Base-by-base conservation (phyloP, 2,797 vertebrate species). In the Myripristis murdjan region DNA sequence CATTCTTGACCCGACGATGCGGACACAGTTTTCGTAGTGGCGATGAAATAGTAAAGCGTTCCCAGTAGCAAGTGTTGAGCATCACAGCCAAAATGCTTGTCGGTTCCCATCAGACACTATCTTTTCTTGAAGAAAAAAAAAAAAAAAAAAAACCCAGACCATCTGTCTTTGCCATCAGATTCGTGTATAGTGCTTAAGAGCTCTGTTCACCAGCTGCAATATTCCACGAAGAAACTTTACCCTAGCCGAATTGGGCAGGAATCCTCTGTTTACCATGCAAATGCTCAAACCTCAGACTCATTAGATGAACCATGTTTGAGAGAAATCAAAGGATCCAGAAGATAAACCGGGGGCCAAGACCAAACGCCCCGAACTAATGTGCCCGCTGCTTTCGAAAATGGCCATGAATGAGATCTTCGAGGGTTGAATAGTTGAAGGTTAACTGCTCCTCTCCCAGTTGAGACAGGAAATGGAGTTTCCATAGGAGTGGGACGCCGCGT, bases 401-500 rank as follows among this genome's bases (percentile, higher is more conserved):
- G 43, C 63, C 55, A 15, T 14, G 26, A 55, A 49, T 3, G 2
- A 52, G 12, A 54, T 39, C 18, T 52, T 46, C 0, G 44, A 54
- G 28, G 64, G 57, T 53, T 16, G 62, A 70, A 48, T 37, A 47
- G 63, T 65, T 71, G 2, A 70, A 55, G 33, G 58, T 39, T n/a
- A 56, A 55, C 61, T 3, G 64, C 73, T 56, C 26, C 6, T 5
- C 54, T 46, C 54, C 61, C 39, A n/a, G 15, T n/a, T 28, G 14
- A 63, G 57, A 41, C 74, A 59, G 72, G 67, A 83, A 87, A 58
- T 73, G 26, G 73, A 61, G 20, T 75, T 82, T 86, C 74, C 73
- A 82, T 79, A 73, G 59, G 70, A 48, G 60, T 57, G 41, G 24
- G 41, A 16, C 57, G 24, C 64, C 14, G 39, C 22, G 78, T 75